Conservation (phyloP, 2,888 invertebrate genomes). For the Stenurella melanura region DNA sequence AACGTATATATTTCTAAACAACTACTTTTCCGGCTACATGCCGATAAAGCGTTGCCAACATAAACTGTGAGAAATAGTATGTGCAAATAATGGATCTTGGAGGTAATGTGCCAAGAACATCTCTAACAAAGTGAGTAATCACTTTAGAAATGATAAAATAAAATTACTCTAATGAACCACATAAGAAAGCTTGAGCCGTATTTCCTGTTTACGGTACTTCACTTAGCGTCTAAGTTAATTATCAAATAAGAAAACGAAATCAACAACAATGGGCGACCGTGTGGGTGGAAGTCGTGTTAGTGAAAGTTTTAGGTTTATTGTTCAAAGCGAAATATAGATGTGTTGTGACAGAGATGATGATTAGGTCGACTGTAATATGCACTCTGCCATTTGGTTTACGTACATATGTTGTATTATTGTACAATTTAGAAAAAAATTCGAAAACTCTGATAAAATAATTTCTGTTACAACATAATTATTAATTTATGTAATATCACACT, state of each 20-base stretch:
- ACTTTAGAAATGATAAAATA: background rate
- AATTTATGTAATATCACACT: no score
- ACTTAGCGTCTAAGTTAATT: constrained; percentile 18
- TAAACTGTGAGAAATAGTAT: no score
- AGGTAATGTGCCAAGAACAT: background rate
- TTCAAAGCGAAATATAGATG: background rate
- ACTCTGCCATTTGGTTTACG: background rate
- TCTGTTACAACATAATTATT: no score
- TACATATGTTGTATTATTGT: background rate
- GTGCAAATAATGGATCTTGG: no score
- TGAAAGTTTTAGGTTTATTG: constrained; percentile 42
- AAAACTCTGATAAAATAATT: background rate
- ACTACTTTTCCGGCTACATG: no score
- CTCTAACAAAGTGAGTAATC: constrained; percentile 12
- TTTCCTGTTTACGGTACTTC: constrained; percentile 2
- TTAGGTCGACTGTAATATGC: constrained; percentile 10
- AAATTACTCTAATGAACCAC: constrained; percentile 21
- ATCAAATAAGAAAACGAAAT: constrained; percentile 8
- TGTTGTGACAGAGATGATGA: constrained; percentile 3
- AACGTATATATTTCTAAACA: no score
- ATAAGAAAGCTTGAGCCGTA: constrained; percentile 6
- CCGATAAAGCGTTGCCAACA: no score
- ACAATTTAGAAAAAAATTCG: background rate
- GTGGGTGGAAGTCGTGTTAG: constrained; percentile 50
- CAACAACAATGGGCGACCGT: constrained; percentile 2